Conservation (phyloP, 2,888 invertebrate species). For the Euplexia lucipara region DNA sequence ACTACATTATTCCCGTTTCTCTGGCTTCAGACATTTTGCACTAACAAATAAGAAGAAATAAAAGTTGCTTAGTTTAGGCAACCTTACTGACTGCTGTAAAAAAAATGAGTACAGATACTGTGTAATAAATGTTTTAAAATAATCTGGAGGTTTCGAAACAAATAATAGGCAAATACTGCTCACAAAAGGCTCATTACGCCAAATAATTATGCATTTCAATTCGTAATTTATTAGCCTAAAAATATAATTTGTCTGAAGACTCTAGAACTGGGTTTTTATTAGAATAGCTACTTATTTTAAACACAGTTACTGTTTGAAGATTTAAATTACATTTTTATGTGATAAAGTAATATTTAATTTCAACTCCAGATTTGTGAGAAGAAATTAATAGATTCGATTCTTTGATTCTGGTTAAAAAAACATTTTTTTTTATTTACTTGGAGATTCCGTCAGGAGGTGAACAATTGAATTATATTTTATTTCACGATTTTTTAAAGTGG, state of each 20-base stretch:
- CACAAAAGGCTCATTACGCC: too few relatives aligned
- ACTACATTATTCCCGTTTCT: slow-evolving; percentile 60
- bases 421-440: not conserved
- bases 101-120: too few relatives aligned
- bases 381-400: too few relatives aligned
- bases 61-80: too few relatives aligned
- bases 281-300: slow-evolving; percentile 52
- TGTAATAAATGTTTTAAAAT: too few relatives aligned
- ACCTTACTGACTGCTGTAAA: too few relatives aligned
- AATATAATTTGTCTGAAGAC: slow-evolving; percentile 40
- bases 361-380: too few relatives aligned
- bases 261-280: slow-evolving; percentile 38
- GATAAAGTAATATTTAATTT: too few relatives aligned
- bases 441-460: not conserved
- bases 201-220: not conserved
- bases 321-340: slow-evolving; percentile 9
- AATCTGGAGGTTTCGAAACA: too few relatives aligned
- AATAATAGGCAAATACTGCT: too few relatives aligned
- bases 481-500: slow-evolving; percentile 6
- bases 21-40: slow-evolving; percentile 51
- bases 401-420: not conserved
- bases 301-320: slow-evolving; percentile 30
- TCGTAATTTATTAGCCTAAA: too few relatives aligned
- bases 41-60: not conserved
- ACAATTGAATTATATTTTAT: not conserved